Evolutionary conservation across 1,140 invertebrate species (phyloP).

Genomic region (Pseudobourletiella spinata): DNA sequence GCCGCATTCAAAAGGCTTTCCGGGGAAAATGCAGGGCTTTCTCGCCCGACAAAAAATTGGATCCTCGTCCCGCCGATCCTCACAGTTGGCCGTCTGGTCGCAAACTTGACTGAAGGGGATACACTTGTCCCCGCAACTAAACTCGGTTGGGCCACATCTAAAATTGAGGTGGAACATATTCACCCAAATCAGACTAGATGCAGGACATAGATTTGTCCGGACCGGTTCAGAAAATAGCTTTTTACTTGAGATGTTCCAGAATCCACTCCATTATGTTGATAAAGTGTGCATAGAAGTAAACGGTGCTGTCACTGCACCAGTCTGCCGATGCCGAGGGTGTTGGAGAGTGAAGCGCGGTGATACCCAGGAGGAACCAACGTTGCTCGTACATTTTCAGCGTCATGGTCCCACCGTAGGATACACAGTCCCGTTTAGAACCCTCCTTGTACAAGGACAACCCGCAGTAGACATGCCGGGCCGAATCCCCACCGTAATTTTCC

Average conservation of each 20-base stretch:
- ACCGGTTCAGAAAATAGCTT: not conserved
- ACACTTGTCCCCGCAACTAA: not conserved
- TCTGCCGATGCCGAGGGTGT: not conserved
- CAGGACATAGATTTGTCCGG: not conserved
- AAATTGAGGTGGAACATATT: not conserved
- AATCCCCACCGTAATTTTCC: not conserved
- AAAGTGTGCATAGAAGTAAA: not conserved
- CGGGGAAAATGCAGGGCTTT: not conserved
- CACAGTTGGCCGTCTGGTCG: not conserved
- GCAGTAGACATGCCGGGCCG: not conserved
- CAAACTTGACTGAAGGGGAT: not conserved
- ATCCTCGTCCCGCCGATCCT: conserved; percentile 7
- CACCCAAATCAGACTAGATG: not conserved
- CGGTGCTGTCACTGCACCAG: not conserved
- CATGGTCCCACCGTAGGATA: not conserved
- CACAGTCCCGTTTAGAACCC: not conserved
- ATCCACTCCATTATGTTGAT: not conserved
- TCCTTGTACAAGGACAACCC: not conserved
- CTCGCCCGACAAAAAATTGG: conserved; percentile 2
- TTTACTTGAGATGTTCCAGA: not conserved
- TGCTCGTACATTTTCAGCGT: not conserved
- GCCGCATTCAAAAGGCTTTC: not conserved
- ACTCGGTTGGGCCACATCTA: not conserved
- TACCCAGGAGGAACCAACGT: not conserved
- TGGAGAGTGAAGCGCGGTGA: not conserved